Percentiles rank a stretch among this genome's conserved stretches.
These are phyloP conservation scores for Pygmarrhopalites habei DNA, from an alignment of 1,140 invertebrate genomes.

Conservation along the genomic window DNA sequence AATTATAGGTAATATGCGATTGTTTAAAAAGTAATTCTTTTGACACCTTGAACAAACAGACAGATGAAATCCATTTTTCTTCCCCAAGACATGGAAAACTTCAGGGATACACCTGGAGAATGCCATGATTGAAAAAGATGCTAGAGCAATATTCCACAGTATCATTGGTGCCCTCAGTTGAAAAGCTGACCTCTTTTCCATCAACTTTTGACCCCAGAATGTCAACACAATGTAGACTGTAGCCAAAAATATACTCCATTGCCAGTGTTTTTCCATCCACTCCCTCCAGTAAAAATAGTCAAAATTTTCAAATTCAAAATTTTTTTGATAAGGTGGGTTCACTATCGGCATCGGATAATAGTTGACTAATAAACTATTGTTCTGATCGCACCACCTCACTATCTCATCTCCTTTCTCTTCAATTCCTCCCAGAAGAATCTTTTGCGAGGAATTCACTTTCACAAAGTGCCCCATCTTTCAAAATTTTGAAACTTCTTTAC, in stretches of 20 bases:
- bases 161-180: background rate
- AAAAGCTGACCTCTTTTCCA: background rate
- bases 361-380: no score
- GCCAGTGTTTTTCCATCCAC: conserved; percentile 2
- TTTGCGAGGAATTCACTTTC: no score
- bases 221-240: background rate
- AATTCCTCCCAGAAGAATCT: no score
- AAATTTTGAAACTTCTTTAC: no score
- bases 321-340: background rate
- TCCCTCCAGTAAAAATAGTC: background rate
- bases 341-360: background rate
- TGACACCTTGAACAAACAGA: conserved; percentile 69
- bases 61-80: conserved; percentile 78
- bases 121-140: conserved; percentile 73
- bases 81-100: conserved; percentile 72
- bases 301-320: background rate
- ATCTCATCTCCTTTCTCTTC: no score
- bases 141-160: background rate
- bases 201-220: background rate
- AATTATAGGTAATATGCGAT: background rate
- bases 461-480: no score
- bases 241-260: background rate
- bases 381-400: no score
- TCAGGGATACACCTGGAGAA: conserved; percentile 78
- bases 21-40: conserved; percentile 1